Base-by-base conservation (phyloP, 2,797 vertebrate species). In the Ctenosaura bakeri region DNA sequence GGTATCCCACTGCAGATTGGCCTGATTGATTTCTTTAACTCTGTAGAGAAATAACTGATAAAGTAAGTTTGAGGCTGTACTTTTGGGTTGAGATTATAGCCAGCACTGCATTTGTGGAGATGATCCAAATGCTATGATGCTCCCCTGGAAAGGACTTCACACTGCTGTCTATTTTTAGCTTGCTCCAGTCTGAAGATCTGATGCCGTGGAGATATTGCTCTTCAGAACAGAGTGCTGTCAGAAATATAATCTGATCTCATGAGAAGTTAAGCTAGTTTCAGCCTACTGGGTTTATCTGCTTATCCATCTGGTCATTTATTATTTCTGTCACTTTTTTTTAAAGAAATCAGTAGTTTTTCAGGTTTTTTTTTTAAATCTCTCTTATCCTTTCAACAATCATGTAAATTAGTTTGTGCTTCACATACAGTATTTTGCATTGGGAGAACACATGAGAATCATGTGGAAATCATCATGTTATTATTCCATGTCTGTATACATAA, bases 161-260 rank as follows among this genome's bases (percentile, higher is more conserved):
- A 32, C 32, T 77, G 76, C 4, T 66, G 10, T 7, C 8, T 77
- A 32, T 16, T 42, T 74, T 88, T 35, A 82, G 64, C 2, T 78
- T 89, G 32, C 32, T 85, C 4, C 62, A 69, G 16, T 54, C 14
- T 62, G 50, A 77, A 83, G 54, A 52, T 22, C 20, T 62, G 50
- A 26, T 77, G 46, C 5, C 20, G n/a, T 22, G 46, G 18, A 66
- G 77, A 46, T 66, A 6, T 80, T 52, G 76, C 59, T 77, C 42
- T 66, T 6, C 29, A n/a, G 62, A 87, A 13, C 6, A 80, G 46
- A 69, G 22, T 46, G 42, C 32, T 50, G 32, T 80, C 77, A 69
- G 62, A 52, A 80, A 52, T 69, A 81, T 81, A 87, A 87, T 87
- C 77, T 69, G 71, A 79, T 66, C 38, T 59, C 29, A 87, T 76